Evolutionary conservation across 2,888 invertebrate species (phyloP).

Genomic region (Anaspis maculata): DNA sequence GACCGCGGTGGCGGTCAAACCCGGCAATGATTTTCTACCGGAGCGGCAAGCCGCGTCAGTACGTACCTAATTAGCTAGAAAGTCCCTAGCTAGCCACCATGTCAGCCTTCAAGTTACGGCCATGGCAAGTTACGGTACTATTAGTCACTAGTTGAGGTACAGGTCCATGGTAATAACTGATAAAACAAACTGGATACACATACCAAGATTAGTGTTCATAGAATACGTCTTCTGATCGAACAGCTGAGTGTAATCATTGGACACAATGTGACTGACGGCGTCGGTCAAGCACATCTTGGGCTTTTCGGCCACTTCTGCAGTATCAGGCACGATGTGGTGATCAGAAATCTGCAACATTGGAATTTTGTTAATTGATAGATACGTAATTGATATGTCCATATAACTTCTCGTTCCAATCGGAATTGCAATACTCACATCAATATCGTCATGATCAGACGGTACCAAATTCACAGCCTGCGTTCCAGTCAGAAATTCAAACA

Average conservation of each 20-base stretch:
- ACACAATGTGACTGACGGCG: conserved; percentile 59
- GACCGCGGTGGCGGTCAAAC: too few relatives aligned
- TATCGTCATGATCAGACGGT: conserved; percentile 84
- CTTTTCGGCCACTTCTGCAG: conserved; percentile 66
- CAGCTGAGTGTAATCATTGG: conserved; percentile 70
- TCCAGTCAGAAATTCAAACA: conserved; percentile 65
- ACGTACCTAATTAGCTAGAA: too few relatives aligned
- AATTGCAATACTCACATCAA: conserved; percentile 84
- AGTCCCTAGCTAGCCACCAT: too few relatives aligned
- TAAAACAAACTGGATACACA: too few relatives aligned
- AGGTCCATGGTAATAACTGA: too few relatives aligned
- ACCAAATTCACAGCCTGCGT: conserved; percentile 48
- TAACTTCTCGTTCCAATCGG: too few relatives aligned
- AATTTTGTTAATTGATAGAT: too few relatives aligned
- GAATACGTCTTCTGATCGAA: conserved; percentile 75
- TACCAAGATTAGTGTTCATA: conserved; percentile 47
- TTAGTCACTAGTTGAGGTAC: too few relatives aligned
- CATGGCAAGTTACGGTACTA: not conserved
- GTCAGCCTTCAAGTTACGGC: not conserved
- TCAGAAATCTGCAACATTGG: conserved; percentile 68
- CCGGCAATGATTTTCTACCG: too few relatives aligned
- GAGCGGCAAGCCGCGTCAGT: too few relatives aligned
- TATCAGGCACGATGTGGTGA: conserved; percentile 86
- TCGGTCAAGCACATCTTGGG: conserved; percentile 75
- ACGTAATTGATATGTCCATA: not conserved